phyloP scores from a whole-genome alignment of 2,797 vertebrate species.

The Rhinella marina region DNA sequence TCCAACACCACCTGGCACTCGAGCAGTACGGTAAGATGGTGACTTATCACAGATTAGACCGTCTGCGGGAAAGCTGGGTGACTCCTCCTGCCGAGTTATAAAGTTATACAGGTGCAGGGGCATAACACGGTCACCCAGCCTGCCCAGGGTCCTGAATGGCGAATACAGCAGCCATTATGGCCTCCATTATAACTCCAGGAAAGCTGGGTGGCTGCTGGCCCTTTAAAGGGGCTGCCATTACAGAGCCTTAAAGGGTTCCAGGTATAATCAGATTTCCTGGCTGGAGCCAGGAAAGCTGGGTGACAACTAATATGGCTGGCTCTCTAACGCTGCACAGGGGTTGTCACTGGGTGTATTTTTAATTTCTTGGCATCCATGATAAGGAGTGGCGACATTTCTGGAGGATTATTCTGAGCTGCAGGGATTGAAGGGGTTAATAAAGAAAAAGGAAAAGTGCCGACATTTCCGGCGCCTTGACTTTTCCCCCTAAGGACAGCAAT shows the following conservation, averaged over 20 bases:
- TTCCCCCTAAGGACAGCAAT: conserved; percentile 37
- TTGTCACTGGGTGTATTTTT: no score
- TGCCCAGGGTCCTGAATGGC: no score
- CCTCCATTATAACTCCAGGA: background rate
- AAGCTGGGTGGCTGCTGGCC: background rate
- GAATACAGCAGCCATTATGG: no score
- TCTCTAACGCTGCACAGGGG: no score
- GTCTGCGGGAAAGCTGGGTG: no score
- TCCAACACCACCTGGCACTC: background rate
- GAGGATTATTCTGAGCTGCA: background rate
- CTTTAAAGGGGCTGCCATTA: no score
- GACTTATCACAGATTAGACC: no score
- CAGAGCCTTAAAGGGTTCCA: no score
- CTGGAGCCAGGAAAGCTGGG: background rate
- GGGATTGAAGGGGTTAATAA: conserved; percentile 5
- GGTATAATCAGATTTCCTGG: background rate
- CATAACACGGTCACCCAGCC: no score
- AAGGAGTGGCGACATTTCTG: background rate
- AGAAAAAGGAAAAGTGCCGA: background rate
- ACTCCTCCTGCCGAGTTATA: no score
- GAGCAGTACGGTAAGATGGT: conserved; percentile 64
- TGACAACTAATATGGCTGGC: background rate
- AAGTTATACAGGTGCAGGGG: no score
- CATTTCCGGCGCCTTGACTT: conserved; percentile 9
- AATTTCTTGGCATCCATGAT: no score